Percentiles rank a stretch among this genome's conserved stretches.
These are phyloP conservation scores for Lycia hirtaria DNA, from an alignment of 2,888 invertebrate species.

Conservation along the genomic window DNA sequence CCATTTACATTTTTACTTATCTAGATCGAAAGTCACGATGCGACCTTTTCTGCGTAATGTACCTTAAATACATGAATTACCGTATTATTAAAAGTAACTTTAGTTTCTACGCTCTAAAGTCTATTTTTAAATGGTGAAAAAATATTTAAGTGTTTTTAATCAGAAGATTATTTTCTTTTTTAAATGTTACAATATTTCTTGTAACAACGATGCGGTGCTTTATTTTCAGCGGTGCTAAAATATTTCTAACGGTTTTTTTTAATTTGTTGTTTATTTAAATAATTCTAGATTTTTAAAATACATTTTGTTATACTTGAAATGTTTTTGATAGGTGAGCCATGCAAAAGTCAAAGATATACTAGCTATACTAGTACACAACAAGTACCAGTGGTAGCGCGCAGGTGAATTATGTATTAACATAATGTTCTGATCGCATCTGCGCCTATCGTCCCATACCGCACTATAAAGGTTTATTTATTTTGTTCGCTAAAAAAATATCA, in stretches of 20 bases:
- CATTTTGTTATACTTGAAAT: no score
- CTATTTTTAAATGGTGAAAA: neutral
- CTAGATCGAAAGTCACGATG: constrained; percentile 22
- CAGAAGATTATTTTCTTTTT: constrained; percentile 20
- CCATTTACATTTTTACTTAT: constrained; percentile 25
- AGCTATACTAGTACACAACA: no score
- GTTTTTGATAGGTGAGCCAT: no score
- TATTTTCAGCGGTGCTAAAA: constrained; percentile 17
- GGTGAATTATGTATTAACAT: no score
- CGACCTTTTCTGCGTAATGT: constrained; percentile 16
- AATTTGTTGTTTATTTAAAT: neutral
- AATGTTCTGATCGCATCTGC: no score
- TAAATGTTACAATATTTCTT: constrained; percentile 17
- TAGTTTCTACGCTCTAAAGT: neutral
- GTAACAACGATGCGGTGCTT: constrained; percentile 3
- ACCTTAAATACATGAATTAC: neutral
- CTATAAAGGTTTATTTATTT: no score
- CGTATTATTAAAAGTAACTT: neutral
- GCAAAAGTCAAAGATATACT: no score
- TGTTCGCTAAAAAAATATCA: no score
- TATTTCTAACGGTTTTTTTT: constrained; percentile 3
- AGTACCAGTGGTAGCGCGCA: no score
- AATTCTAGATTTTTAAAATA: neutral
- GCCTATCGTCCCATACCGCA: no score
- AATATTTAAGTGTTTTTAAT: constrained; percentile 8